These are phyloP conservation scores for Anguilla marmorata DNA, from an alignment of 2,797 vertebrate species.

Conservation along the genomic window DNA sequence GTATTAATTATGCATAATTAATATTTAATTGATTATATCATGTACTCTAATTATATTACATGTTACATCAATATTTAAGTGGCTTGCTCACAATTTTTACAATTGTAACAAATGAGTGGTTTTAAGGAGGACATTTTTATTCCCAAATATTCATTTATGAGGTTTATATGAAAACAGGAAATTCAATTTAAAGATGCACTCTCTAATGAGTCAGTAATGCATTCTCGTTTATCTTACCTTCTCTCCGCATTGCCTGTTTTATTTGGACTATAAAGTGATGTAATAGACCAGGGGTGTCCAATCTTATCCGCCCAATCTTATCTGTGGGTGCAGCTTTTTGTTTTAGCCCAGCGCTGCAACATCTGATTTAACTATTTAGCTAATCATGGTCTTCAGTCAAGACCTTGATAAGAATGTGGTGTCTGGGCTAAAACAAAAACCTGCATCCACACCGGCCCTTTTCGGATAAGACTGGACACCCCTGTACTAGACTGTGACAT, in stretches of 20 bases:
- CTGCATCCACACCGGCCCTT: no score
- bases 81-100: background rate
- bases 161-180: conserved; percentile 18
- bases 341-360: no score
- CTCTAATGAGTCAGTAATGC: conserved; percentile 13
- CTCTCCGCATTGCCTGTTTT: background rate
- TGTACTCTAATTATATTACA: background rate
- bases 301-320: no score
- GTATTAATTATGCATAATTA: background rate
- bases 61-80: background rate
- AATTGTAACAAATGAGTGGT: background rate
- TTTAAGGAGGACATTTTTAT: background rate
- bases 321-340: no score
- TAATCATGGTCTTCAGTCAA: no score
- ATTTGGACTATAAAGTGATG: background rate
- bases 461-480: no score
- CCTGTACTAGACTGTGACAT: background rate
- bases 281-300: no score
- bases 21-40: background rate
- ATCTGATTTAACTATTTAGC: no score
- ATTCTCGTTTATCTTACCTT: conserved; percentile 2
- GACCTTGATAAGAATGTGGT: no score
- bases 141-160: conserved; percentile 13
- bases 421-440: no score
- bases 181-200: conserved; percentile 20